Base-by-base conservation (phyloP, 2,888 invertebrate species). In the Lysandra bellargus region DNA sequence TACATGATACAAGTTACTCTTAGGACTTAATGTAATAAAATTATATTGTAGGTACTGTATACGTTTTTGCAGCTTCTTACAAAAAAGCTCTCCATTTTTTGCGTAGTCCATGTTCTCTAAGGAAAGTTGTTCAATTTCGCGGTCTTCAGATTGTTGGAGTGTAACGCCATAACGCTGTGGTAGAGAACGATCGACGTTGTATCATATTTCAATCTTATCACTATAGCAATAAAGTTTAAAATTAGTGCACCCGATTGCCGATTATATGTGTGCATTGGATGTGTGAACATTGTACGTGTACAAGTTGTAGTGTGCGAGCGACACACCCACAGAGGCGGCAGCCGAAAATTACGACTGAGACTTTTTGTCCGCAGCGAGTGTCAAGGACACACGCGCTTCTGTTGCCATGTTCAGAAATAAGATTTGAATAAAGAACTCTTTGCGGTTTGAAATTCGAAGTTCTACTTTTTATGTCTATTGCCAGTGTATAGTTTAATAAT, bases 281-380 rank as follows among this genome's bases (percentile, higher is more conserved):
- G n/a, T 60, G 60, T 61, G 23, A 23, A 61, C 1, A 17, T 61
- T 61, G 23, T 61, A 61, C 23, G 69, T 64, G 61, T 61, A 64
- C 64, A 69, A 33, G 85, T 84, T 78, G 81, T 81, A 80, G 84
- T 85, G 86, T 86, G 86, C 85, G 89, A 87, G 88, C 82, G 89
- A 90, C 93, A 93, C 92, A 93, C 92, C 92, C 92, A 93, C 90
- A 87, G 86, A 82, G 83, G 82, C 88, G 85, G 17, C 33, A 88
- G 89, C 90, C 92, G 90, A 90, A 92, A 91, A 91, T 90, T 90
- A 87, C 88, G 89, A 88, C 87, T 88, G 90, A 89, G 89, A 90
- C 90, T 92, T 93, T 93, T 92, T 93, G 93, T 87, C 90, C 92
- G 92, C 89, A 85, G 87, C 87, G 88, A 92, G 93, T 93, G 93